Evolutionary conservation across 2,113 vertebrate genomes (phyloP).

Genomic region (Rhegmatorhina hoffmannsi): DNA sequence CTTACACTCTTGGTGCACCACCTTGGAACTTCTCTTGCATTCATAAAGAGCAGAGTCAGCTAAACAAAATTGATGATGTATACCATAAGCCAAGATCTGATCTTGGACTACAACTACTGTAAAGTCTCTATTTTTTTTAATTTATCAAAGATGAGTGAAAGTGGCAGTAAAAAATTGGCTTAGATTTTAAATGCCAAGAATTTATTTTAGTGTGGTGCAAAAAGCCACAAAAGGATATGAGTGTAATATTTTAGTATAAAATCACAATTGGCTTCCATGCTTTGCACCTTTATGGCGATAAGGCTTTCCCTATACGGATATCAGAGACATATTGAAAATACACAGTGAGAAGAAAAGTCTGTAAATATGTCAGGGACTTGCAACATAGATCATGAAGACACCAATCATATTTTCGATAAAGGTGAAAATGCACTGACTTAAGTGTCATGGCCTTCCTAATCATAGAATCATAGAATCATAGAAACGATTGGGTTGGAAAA

Average conservation of each 20-base stretch:
- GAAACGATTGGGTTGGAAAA: no score
- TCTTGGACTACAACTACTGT: not conserved
- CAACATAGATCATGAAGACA: not conserved
- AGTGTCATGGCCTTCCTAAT: not conserved
- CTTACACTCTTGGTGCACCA: not conserved
- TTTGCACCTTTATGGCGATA: not conserved
- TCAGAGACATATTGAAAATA: not conserved
- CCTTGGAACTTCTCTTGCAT: not conserved
- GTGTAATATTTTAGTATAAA: not conserved
- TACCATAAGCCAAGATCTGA: not conserved
- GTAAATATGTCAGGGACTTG: not conserved
- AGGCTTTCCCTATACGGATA: not conserved
- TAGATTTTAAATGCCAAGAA: not conserved
- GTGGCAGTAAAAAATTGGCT: not conserved
- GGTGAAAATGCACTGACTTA: not conserved
- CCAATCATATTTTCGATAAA: rapidly evolving
- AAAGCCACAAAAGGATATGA: not conserved
- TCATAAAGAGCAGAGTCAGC: not conserved
- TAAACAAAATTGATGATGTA: not conserved
- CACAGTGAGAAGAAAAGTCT: not conserved
- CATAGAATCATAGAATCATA: no score
- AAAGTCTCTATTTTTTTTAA: not conserved
- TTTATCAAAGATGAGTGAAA: conserved; percentile 15
- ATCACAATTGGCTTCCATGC: not conserved
- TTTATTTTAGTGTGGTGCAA: not conserved